Base-by-base conservation (phyloP, 2,888 invertebrate species). In the Imbricaverruca yamaguchii region DNA sequence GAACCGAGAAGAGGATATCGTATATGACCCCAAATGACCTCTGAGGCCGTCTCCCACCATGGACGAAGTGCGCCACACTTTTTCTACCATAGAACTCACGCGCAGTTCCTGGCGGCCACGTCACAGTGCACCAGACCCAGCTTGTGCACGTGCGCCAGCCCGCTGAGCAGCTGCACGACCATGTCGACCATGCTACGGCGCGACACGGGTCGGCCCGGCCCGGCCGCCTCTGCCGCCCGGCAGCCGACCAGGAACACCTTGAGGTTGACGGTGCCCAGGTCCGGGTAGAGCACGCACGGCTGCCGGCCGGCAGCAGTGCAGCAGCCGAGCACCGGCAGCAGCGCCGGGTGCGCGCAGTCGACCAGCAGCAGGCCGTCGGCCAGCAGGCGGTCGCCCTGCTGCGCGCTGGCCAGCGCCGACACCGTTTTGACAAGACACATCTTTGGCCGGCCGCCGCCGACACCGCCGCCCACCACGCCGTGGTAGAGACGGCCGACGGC, bases 271-370 rank as follows among this genome's bases (percentile, higher is more conserved):
- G 82, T 80, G 57, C 81, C 81, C 39, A 82, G 82, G 53, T 82
- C 83, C 53, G 83, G 82, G 63, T 83, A 83, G 79, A 83, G 83
- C 25, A 83, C 82, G 25, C 83, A 83, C 15, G 83, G 83, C 21
- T 80, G 82, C 21, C 83, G 83, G 11, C 82, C 82, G 67, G 81
- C 82, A 11, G 82, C 79, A 13, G 82, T 82, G 80, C 83, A 83
- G 53, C 83, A 83, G 65, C 83, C 83, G 55, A 83, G n/a, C 74
- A 81, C 82, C 2, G 83, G 81, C 53, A 83, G 81, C 61, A 83
- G 82, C 80, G 83, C 80, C 57, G 82, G 82, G 80, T 83, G 83
- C 63, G 81, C 81, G 12, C 83, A 81, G 21, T 83, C 83, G 0
- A 82, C 82, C 80, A 83, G 74, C 74, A 83, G 82, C 39, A 83